Evolutionary conservation across 2,113 vertebrate genomes (phyloP).

Genomic region (Nannobrachium achirus): DNA sequence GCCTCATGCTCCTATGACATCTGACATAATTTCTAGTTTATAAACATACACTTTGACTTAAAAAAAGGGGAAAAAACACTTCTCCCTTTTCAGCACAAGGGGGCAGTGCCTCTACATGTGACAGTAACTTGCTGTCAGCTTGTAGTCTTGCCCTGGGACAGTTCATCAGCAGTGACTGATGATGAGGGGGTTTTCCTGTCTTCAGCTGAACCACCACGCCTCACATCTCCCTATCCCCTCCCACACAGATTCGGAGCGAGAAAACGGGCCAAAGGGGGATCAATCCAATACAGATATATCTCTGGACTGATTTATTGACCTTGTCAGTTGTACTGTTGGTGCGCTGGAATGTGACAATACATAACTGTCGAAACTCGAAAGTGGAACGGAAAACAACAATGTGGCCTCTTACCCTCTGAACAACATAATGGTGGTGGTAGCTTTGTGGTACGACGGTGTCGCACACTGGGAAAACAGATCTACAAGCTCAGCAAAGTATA

Average conservation of each 20-base stretch:
- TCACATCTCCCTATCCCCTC: constrained; percentile 7
- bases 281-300: constrained; percentile 17
- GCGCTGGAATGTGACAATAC: constrained; percentile 25
- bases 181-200: constrained; percentile 42
- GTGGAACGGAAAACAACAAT: not conserved
- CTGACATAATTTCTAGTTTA: no score
- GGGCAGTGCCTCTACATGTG: constrained; percentile 51
- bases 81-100: constrained; percentile 50
- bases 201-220: constrained; percentile 21
- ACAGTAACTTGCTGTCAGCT: not conserved
- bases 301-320: constrained; percentile 25
- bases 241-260: not conserved
- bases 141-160: constrained; percentile 4
- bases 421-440: not conserved
- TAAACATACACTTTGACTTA: no score
- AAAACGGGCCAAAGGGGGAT: constrained; percentile 18
- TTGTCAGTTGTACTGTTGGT: not conserved
- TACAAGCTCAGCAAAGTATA: no score
- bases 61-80: no score
- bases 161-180: constrained; percentile 33
- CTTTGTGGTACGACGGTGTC: not conserved
- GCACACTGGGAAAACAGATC: not conserved
- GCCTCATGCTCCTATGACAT: no score
- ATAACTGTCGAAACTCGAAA: constrained; percentile 23
- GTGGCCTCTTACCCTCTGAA: constrained; percentile 5